phyloP scores from a whole-genome alignment of 2,888 invertebrate genomes.

The Phragmatobia fuliginosa region DNA sequence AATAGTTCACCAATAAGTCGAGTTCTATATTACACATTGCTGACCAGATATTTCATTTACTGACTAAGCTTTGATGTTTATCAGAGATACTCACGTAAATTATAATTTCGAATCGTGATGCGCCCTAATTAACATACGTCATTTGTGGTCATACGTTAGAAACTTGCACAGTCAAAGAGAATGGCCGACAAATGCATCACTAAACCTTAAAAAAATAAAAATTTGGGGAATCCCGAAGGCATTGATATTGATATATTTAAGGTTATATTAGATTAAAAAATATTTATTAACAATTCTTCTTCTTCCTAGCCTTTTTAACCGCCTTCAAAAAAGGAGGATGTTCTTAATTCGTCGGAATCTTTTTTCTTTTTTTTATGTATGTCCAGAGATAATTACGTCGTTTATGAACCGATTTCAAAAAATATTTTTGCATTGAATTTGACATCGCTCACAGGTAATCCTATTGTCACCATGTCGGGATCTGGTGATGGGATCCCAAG shows the following conservation, averaged over 20 bases:
- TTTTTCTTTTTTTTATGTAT: too few relatives aligned
- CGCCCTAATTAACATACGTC: not conserved
- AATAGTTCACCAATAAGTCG: too few relatives aligned
- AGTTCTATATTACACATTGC: not conserved
- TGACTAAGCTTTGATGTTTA: not conserved
- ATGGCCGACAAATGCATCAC: not conserved
- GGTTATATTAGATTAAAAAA: not conserved
- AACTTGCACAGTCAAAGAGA: not conserved
- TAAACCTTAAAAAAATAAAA: not conserved
- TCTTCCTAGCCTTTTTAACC: too few relatives aligned
- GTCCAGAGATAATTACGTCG: too few relatives aligned
- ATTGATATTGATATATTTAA: not conserved
- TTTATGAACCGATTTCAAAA: too few relatives aligned
- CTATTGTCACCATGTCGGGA: too few relatives aligned
- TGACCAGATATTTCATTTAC: not conserved
- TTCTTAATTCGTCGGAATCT: too few relatives aligned
- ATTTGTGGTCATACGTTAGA: not conserved
- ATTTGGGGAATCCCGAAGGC: not conserved
- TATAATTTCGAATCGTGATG: not conserved
- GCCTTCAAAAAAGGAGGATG: too few relatives aligned
- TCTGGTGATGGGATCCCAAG: too few relatives aligned
- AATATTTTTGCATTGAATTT: too few relatives aligned
- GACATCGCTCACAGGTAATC: too few relatives aligned
- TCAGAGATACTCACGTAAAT: not conserved
- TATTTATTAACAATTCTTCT: too few relatives aligned